phyloP scores from a whole-genome alignment of 2,888 invertebrate species.

The Hypena proboscidalis region DNA sequence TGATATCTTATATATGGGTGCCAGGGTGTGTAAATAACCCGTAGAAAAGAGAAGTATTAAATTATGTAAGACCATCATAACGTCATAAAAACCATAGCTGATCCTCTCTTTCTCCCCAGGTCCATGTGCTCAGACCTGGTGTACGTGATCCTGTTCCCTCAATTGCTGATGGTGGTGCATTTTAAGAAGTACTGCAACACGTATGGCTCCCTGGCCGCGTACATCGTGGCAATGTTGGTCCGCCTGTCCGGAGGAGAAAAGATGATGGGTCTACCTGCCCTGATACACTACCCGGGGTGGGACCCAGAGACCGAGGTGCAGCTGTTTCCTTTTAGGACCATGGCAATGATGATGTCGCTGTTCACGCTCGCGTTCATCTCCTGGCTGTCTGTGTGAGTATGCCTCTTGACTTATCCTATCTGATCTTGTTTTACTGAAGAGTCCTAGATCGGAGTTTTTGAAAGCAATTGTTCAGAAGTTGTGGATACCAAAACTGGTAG shows the following conservation, averaged over 20 bases:
- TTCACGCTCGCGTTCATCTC: constrained; percentile 92
- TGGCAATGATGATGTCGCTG: constrained; percentile 96
- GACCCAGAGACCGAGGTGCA: constrained; percentile 92
- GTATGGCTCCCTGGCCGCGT: constrained; percentile 97
- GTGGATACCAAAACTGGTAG: no score
- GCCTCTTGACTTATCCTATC: not conserved
- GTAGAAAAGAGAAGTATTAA: no score
- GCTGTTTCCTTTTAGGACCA: constrained; percentile 97
- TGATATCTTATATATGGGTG: no score
- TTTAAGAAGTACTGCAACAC: constrained; percentile 97
- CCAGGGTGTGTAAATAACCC: no score
- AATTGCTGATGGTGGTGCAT: constrained; percentile 98
- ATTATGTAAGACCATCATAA: no score
- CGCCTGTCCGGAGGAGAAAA: constrained; percentile 95
- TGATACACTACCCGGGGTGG: constrained; percentile 96
- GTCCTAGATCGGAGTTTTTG: no score
- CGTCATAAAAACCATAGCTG: no score
- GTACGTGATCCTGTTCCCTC: constrained; percentile 99
- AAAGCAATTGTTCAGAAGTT: no score
- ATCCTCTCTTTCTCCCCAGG: constrained; percentile 76
- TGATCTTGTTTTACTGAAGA: no score
- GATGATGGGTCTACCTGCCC: constrained; percentile 91
- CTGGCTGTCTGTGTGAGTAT: constrained; percentile 89
- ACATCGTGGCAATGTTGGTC: constrained; percentile 92
- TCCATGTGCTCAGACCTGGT: constrained; percentile 99